Percentiles rank a stretch among this genome's conserved stretches.
phyloP scores from a whole-genome alignment of 2,888 invertebrate species.

The Drosophila buzzatii region DNA sequence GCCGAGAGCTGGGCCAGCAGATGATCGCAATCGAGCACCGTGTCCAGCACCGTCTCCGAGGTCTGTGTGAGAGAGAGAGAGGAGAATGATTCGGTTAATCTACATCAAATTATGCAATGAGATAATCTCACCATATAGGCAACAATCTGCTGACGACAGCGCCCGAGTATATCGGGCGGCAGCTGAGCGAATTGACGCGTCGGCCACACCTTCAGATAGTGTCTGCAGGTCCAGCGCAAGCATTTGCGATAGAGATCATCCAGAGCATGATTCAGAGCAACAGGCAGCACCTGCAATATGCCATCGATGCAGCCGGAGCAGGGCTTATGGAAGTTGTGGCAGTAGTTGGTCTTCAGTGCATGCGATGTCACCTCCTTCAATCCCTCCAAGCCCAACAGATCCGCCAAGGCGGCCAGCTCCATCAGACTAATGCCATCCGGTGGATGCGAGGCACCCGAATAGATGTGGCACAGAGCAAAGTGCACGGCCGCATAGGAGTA shows the following conservation, averaged over 20 bases:
- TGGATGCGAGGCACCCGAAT: slow-evolving; percentile 95
- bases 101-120: background rate
- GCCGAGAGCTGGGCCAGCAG: slow-evolving; percentile 91
- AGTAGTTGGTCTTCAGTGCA: slow-evolving; percentile 94
- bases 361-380: slow-evolving; percentile 96
- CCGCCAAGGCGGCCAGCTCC: slow-evolving; percentile 94
- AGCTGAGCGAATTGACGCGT: slow-evolving; percentile 94
- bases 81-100: background rate
- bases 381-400: slow-evolving; percentile 95
- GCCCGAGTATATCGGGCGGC: slow-evolving; percentile 92
- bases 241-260: slow-evolving; percentile 95
- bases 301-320: slow-evolving; percentile 95
- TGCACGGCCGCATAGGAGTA: slow-evolving; percentile 93
- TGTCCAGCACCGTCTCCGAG: slow-evolving; percentile 92
- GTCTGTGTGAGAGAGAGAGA: slow-evolving; percentile 85
- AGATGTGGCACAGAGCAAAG: slow-evolving; percentile 96
- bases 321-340: slow-evolving; percentile 97
- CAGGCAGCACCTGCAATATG: slow-evolving; percentile 93
- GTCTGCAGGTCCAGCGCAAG: slow-evolving; percentile 93
- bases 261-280: slow-evolving; percentile 93
- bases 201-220: slow-evolving; percentile 96
- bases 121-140: slow-evolving; percentile 89
- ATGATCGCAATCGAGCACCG: slow-evolving; percentile 93
- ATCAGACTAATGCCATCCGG: slow-evolving; percentile 94
- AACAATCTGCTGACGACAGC: slow-evolving; percentile 93